Evolutionary conservation across 92 coral and sea anemone genomes (phyloP).

Genomic region (Actinostola sp.): DNA sequence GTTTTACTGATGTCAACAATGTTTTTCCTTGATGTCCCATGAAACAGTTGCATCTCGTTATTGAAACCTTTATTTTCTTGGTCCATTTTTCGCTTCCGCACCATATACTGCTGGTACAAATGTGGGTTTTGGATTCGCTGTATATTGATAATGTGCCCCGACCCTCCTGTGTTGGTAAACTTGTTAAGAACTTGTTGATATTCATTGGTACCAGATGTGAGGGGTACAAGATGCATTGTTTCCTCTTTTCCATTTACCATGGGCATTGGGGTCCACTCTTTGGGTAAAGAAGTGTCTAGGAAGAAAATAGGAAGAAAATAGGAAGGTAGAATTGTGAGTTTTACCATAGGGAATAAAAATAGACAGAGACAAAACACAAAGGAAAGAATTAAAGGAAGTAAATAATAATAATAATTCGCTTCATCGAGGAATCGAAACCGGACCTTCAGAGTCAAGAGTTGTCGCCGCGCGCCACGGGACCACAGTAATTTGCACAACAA

Average conservation of each 20-base stretch:
- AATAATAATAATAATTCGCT: no score
- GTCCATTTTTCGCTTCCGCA: constrained; percentile 73
- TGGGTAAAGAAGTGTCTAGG: no score
- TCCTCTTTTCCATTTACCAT: constrained; percentile 7
- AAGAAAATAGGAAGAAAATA: no score
- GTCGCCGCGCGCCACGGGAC: no score
- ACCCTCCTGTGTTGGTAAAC: constrained; percentile 33
- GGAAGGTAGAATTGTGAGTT: no score
- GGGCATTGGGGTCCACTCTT: constrained; percentile 14
- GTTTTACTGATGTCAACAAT: constrained; percentile 51
- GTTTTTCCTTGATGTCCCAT: constrained; percentile 67
- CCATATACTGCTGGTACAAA: constrained; percentile 57
- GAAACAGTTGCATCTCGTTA: constrained; percentile 74
- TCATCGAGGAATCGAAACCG: no score
- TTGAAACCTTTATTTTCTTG: constrained; percentile 42
- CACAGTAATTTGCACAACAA: no score
- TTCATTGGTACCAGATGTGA: constrained; percentile 16
- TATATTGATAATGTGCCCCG: constrained; percentile 28
- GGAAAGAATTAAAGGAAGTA: no score
- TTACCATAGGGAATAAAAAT: no score
- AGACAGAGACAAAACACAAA: no score
- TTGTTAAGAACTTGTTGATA: constrained; percentile 42
- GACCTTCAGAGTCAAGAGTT: no score
- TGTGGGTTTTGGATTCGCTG: constrained; percentile 79
- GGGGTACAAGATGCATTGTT: constrained; percentile 20